Base-by-base conservation (phyloP, 2,888 invertebrate genomes). In the Eupithecia centaureata region DNA sequence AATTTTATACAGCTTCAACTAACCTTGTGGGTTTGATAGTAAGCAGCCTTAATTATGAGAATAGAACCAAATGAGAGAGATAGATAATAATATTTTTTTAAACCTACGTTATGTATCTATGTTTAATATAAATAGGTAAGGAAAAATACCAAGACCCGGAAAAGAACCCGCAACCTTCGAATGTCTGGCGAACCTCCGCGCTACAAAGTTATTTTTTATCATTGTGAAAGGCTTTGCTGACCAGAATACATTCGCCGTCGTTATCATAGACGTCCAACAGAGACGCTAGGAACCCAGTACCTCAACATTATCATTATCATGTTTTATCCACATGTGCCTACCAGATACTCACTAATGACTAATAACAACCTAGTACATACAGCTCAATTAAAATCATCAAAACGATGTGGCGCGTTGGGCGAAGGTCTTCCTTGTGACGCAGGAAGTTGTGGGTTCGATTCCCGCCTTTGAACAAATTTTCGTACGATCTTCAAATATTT, bases 201-300 rank as follows among this genome's bases (percentile, higher is more conserved):
- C 38, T 13, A 38, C 38, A 38, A 4, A 18, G 10, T 1, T 42
- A 18, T 2, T 2, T 12, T 47, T 47, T 22, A 10, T 42, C 10
- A 42, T 47, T 47, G 42, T 18, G 18, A 18, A 18, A 42, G 7
- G n/a, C 8, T 47, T 12, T 42, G 42, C 18, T 18, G 10, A 42
- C 18, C 42, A 42, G 42, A 42, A 18, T 42, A 42, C 18, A 18
- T 42, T 10, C 10, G 42, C 8, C 8, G 8, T 2, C 18, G 8
- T 4, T 77, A 71, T 18, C 22, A 58, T 15, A 58, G 5, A 57
- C 5, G 32, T 33, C 38, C 73, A 75, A 47, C 10, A 47, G 10
- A 22, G 18, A 47, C 3, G 22, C 47, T 47, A 47, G 22, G 22
- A 47, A 47, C 47, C 47, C 47, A 47, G 22, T 47, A 47, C 47